phyloP scores from a whole-genome alignment of 2,113 vertebrate species.

The Callipepla californica region DNA sequence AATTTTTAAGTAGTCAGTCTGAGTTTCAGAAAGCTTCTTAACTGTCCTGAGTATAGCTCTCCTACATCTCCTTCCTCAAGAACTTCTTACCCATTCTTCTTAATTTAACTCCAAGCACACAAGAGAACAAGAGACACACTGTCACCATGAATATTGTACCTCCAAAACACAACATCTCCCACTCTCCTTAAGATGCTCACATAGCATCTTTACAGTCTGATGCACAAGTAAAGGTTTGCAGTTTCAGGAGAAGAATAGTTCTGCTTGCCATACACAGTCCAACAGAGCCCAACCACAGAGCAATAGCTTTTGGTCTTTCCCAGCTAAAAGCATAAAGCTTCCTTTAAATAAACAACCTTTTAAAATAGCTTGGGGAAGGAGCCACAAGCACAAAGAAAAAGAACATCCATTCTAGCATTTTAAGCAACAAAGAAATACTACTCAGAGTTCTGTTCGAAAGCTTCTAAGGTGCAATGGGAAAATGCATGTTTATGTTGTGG shows the following conservation, averaged over 20 bases:
- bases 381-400: background rate
- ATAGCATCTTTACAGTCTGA: background rate
- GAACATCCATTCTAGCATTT: background rate
- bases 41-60: background rate
- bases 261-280: background rate
- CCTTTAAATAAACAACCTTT: background rate
- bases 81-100: background rate
- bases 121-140: background rate
- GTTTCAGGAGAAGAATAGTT: background rate
- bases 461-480: background rate
- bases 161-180: background rate
- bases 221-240: background rate
- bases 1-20: background rate
- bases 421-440: background rate
- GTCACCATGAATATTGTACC: background rate
- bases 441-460: background rate
- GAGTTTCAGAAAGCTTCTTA: background rate
- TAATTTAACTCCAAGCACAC: background rate
- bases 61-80: background rate
- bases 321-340: background rate
- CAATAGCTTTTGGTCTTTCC: background rate
- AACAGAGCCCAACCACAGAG: background rate
- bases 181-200: background rate
- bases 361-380: background rate
- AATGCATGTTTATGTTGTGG: fast-evolving